Evolutionary conservation across 1,140 invertebrate genomes (phyloP), one percentile per base, ranked within the genome.

Genomic region (Drosophila fuyamai): DNA sequence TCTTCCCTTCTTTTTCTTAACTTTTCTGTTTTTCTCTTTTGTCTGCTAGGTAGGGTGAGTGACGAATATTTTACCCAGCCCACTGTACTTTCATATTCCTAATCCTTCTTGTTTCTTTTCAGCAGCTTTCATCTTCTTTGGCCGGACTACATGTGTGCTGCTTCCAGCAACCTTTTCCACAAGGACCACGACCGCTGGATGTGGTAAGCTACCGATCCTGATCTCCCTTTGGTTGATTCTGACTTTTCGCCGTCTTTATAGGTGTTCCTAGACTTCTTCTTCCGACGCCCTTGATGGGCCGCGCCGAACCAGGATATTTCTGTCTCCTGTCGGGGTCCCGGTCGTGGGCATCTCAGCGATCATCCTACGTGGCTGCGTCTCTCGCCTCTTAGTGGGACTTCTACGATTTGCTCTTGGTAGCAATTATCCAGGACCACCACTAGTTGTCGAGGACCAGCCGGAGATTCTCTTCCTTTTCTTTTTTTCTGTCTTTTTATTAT

Each of bases 1-100:
- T 41, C 40, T n/a, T 41, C 13, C 40, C 38, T 40, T 41, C 12
- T 41, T 41, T n/a, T 41, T 41, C 3, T 41, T 41, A 41, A 41
- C n/a, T 41, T 41, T 41, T 41, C 40, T 41, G 40, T 41, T n/a
- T n/a, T 41, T 5, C 13, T n/a, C 12, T n/a, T 41, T 41, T 18
- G 18, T 41, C 40, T 41, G 40, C 40, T 41, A 13, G 40, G 40
- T 41, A n/a, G 40, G 40, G 40, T 41, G 40, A 41, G 40, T 41
- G 40, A 41, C 40, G 40, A 41, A n/a, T 41, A n/a, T n/a, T n/a
- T 41, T 41, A 41, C n/a, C 40, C 40, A 41, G 40, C 40, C 40
- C 40, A n/a, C 12, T 41, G 40, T n/a, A 41, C 40, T n/a, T 41
- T 41, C 40, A 6, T 41, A 41, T 41, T 41, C n/a, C 12, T 40